These are phyloP conservation scores for Gouania willdenowi DNA, from an alignment of 2,797 vertebrate species.

Conservation along the genomic window DNA sequence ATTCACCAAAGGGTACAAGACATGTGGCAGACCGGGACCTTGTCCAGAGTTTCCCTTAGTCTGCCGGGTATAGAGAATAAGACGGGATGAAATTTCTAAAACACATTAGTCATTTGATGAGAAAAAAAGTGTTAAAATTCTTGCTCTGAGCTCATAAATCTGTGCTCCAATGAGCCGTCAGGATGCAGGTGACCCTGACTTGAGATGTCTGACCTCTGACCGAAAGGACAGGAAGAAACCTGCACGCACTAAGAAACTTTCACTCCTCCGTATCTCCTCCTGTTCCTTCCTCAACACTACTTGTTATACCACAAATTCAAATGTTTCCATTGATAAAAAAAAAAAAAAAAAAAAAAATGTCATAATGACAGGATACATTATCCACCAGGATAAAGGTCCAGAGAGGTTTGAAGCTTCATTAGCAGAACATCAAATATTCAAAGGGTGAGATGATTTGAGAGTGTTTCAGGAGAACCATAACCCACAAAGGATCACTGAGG, in stretches of 20 bases:
- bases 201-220: conserved; percentile 23
- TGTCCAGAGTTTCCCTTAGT: no score
- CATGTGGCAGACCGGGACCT: no score
- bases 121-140: conserved; percentile 35
- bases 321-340: conserved; percentile 30
- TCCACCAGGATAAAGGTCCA: no score
- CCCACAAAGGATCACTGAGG: conserved; percentile 46
- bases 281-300: not conserved
- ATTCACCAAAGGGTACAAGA: no score
- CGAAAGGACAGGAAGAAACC: conserved; percentile 29
- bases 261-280: conserved; percentile 3
- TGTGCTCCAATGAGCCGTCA: conserved; percentile 23
- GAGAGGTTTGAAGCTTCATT: no score
- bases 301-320: conserved; percentile 23
- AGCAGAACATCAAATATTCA: no score
- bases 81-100: no score
- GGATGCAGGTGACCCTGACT: conserved; percentile 15
- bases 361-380: conserved; percentile 6
- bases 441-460: no score
- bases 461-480: conserved; percentile 37
- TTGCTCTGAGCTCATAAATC: conserved; percentile 18
- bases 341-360: conserved; percentile 6
- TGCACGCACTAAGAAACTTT: conserved; percentile 4
- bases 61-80: no score
- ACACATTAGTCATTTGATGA: not conserved